phyloP scores from a whole-genome alignment of 2,797 vertebrate species.

The Scarus forsteni region DNA sequence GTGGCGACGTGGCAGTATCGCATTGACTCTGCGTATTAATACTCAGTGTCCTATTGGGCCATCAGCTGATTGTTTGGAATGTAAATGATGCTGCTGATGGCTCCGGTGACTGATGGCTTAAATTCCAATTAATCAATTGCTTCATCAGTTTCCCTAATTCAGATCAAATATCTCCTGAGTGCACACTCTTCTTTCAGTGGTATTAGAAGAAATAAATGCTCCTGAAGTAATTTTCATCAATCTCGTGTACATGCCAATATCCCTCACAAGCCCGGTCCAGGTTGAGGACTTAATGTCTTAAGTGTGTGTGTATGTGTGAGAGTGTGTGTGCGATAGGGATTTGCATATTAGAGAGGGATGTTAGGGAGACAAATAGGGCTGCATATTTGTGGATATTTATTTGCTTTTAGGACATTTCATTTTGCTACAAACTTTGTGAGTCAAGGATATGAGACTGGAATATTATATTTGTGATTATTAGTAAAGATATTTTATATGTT shows the following conservation, averaged over 20 bases:
- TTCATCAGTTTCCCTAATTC: constrained; percentile 98
- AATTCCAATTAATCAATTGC: constrained; percentile 99
- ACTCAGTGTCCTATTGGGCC: constrained; percentile 89
- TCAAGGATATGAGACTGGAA: not conserved
- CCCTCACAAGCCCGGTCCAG: constrained; percentile 77
- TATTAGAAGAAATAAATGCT: constrained; percentile 95
- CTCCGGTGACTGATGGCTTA: constrained; percentile 97
- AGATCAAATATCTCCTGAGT: constrained; percentile 97
- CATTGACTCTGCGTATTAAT: constrained; percentile 93
- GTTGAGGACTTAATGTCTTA: constrained; percentile 85
- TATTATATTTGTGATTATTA: not conserved
- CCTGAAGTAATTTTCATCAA: constrained; percentile 93
- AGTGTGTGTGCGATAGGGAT: constrained; percentile 32
- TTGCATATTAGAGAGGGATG: constrained; percentile 50
- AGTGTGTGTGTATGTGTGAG: constrained; percentile 71
- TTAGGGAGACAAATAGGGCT: constrained; percentile 26
- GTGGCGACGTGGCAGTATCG: constrained; percentile 83
- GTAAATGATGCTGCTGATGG: constrained; percentile 96
- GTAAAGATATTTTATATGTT: not conserved
- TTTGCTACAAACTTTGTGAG: not conserved
- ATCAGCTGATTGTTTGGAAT: constrained; percentile 97
- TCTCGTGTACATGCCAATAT: constrained; percentile 90
- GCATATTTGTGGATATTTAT: constrained; percentile 7
- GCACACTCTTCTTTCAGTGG: constrained; percentile 88
- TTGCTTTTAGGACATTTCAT: not conserved